Evolutionary conservation across 2,113 vertebrate species (phyloP).

Genomic region (Indicator indicator): DNA sequence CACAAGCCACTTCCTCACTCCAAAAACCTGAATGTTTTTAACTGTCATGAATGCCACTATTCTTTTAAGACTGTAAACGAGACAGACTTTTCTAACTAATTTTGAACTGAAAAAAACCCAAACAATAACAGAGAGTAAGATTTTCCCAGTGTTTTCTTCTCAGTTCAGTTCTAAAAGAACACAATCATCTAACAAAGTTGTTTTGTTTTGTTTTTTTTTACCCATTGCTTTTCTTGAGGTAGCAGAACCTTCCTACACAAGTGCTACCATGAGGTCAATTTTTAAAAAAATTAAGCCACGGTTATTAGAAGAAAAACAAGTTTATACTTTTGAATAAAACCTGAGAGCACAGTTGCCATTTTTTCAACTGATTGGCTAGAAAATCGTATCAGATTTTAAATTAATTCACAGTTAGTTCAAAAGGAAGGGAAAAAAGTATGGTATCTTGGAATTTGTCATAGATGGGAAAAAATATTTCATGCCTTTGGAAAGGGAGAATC

Average conservation of each 20-base stretch:
- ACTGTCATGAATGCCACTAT: not conserved
- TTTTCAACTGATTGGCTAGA: not conserved
- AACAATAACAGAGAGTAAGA: not conserved
- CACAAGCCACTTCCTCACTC: not conserved
- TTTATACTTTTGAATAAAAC: not conserved
- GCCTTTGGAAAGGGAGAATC: not conserved
- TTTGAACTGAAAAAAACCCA: not conserved
- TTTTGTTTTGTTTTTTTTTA: not conserved
- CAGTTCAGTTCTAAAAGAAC: not conserved
- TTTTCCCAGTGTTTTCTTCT: not conserved
- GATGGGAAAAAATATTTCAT: slow-evolving; percentile 4
- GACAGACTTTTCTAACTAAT: not conserved
- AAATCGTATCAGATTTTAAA: not conserved
- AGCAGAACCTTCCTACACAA: not conserved
- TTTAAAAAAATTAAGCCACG: not conserved
- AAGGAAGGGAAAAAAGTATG: not conserved
- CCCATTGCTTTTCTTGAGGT: not conserved
- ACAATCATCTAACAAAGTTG: not conserved
- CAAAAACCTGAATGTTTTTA: not conserved
- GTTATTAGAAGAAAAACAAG: not conserved
- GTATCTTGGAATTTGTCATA: not conserved
- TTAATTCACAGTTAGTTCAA: not conserved
- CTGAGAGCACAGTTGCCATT: not conserved
- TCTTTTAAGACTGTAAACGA: not conserved
- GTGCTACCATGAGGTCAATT: not conserved